phyloP scores from a whole-genome alignment of 2,797 vertebrate species.

The Cossypha polioptera region DNA sequence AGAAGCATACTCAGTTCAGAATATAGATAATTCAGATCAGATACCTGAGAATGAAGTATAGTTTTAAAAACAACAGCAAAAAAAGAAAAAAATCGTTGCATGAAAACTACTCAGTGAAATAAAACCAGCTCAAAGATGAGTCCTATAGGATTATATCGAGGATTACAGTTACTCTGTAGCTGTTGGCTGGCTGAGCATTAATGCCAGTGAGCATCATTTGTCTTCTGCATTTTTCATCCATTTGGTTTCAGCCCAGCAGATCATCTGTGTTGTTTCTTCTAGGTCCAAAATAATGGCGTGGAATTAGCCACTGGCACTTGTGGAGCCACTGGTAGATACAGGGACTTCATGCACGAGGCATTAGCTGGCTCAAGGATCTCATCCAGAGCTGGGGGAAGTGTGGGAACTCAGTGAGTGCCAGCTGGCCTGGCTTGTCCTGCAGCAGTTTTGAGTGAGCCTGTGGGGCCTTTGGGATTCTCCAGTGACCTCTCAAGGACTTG shows the following conservation, averaged over 20 bases:
- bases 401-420: neutral
- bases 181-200: neutral
- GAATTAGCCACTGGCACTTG: neutral
- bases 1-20: neutral
- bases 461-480: neutral
- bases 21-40: neutral
- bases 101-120: neutral
- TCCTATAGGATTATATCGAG: neutral
- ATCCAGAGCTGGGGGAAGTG: neutral
- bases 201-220: neutral
- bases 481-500: neutral
- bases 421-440: neutral
- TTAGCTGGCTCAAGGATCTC: neutral
- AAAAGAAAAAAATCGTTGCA: neutral
- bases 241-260: neutral
- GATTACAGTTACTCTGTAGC: neutral
- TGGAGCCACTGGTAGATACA: neutral
- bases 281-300: neutral
- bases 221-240: neutral
- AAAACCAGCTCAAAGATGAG: neutral
- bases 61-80: neutral
- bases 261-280: neutral
- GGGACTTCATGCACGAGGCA: neutral
- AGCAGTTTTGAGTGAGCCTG: accelerated
- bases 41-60: neutral